phyloP scores from a whole-genome alignment of 2,113 vertebrate genomes.

The Aphyosemion australe region DNA sequence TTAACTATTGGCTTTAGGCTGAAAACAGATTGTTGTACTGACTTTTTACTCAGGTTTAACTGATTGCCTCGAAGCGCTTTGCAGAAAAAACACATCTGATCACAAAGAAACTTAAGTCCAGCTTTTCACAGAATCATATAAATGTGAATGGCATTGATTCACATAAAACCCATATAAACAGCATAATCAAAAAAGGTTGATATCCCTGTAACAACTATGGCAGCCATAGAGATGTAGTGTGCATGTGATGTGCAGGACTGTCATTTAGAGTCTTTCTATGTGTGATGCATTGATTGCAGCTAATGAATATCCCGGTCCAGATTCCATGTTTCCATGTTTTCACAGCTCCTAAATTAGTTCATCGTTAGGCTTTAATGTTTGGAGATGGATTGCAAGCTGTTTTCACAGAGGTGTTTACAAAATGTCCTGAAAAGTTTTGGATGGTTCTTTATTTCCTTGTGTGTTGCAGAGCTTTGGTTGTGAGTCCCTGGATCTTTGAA shows the following conservation, averaged over 20 bases:
- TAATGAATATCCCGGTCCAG: background rate
- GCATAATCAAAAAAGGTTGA: background rate
- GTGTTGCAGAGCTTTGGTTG: no score
- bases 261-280: background rate
- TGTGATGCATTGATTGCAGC: background rate
- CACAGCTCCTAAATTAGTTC: background rate
- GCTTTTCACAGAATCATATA: slow-evolving; percentile 19
- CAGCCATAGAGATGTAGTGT: background rate
- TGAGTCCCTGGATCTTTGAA: no score
- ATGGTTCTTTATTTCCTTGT: no score
- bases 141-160: background rate
- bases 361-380: no score
- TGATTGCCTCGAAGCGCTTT: no score
- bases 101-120: no score
- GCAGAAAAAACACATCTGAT: no score
- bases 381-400: no score
- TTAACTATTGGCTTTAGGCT: no score
- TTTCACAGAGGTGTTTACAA: no score
- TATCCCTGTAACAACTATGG: background rate
- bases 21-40: no score
- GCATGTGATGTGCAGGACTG: background rate
- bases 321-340: background rate
- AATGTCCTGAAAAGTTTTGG: no score
- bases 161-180: background rate
- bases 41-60: background rate